phyloP scores from a whole-genome alignment of 37 sponge, comb jelly and placozoan genomes.

The Halichondria panicea region DNA sequence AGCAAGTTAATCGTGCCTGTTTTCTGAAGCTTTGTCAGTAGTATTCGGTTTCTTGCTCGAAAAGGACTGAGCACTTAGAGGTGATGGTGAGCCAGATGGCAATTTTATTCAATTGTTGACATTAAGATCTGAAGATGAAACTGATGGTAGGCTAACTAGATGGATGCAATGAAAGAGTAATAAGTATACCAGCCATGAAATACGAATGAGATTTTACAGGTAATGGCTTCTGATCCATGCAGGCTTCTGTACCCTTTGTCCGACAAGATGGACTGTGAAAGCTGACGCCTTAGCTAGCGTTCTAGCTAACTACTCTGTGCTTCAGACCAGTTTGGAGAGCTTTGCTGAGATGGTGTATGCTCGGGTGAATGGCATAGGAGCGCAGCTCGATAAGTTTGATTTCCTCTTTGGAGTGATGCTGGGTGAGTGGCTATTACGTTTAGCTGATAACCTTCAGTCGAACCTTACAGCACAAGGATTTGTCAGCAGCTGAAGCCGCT shows the following conservation, averaged over 20 bases:
- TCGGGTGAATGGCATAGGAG: slow-evolving; percentile 31
- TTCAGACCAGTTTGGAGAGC: slow-evolving; percentile 10
- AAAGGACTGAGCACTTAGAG: no score
- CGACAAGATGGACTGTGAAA: no score
- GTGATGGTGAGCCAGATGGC: no score
- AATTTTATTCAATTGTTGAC: no score
- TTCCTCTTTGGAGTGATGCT: slow-evolving; percentile 36
- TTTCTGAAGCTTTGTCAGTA: neutral
- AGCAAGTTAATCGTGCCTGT: neutral
- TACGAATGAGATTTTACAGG: no score
- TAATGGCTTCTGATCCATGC: no score
- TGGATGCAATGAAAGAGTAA: no score
- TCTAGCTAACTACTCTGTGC: neutral
- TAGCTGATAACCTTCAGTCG: slow-evolving; percentile 55
- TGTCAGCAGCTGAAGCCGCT: slow-evolving; percentile 47
- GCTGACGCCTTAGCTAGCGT: no score
- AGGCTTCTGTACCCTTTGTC: no score
- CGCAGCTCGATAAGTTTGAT: slow-evolving; percentile 46
- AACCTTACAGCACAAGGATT: slow-evolving; percentile 18
- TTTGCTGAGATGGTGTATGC: slow-evolving; percentile 10
- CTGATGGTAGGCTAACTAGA: no score
- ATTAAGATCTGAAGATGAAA: no score
- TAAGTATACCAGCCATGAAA: no score
- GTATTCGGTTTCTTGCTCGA: slow-evolving; percentile 2
- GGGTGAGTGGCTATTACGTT: slow-evolving; percentile 6